Base-by-base conservation (phyloP, 1,140 invertebrate species). In the Dendroctonus valens region DNA sequence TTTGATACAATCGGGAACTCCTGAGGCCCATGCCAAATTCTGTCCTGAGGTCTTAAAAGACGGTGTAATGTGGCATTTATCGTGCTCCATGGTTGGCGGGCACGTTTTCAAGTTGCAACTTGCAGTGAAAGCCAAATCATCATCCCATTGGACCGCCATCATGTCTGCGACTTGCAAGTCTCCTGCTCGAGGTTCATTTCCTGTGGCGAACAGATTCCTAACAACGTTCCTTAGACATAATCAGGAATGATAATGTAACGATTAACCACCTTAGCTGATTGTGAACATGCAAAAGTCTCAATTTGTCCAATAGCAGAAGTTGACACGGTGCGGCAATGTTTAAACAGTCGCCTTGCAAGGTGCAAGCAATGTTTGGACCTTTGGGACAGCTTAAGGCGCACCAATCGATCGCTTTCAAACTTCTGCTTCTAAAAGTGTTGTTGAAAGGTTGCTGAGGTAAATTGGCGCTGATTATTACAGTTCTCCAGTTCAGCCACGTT, bases 41-140 rank as follows among this genome's bases (percentile, higher is more conserved):
- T 59, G 58, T 6, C 58, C 58, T 3, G 7, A 8, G 7, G 15
- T 11, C 5, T 0, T 26, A 11, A 37, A 49, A 5, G 3, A 46
- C 5, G 6, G 7, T 6, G 58, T 59, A 5, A 37, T 14, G 7
- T 40, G 42, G 26, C 58, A 59, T 2, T 38, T 7, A 14, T 59
- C 58, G 38, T 59, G 58, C 46, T 48, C 14, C 58, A 48, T 59
- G 6, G 7, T 38, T 26, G 7, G 5, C 38, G 6, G 5, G 38
- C 58, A 59, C 14, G 7, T 11, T 49, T 59, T 59, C 39, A 59
- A 49, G 14, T 59, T 59, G 26, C 58, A 59, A 6, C 7, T 26
- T 7, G 42, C 41, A 5, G 14, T 6, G 14, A 59, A 59, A 5
- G 58, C 58, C 26, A 59, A 59, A 59, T 49, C 58, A 7, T 49